Percentiles rank a stretch among this genome's conserved stretches.
These are phyloP conservation scores for Pangasianodon gigas DNA, from an alignment of 2,113 vertebrate species.

Conservation along the genomic window DNA sequence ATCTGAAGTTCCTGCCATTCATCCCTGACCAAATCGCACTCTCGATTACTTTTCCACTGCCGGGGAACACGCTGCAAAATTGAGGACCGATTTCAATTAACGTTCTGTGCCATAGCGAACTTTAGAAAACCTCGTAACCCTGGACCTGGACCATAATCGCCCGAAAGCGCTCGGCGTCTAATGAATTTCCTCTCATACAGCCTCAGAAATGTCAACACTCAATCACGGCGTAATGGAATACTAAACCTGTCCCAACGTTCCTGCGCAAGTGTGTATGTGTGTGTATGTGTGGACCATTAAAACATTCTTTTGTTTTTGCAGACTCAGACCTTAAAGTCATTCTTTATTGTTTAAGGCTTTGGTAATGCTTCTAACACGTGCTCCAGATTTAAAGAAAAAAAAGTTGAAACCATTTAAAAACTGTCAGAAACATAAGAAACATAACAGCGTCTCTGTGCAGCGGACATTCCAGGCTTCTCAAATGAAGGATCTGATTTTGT, in stretches of 20 bases:
- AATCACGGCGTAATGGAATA: slow-evolving; percentile 73
- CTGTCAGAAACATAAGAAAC: slow-evolving; percentile 14
- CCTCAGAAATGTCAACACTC: slow-evolving; percentile 78
- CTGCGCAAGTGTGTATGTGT: not conserved
- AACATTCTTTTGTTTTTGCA: slow-evolving; percentile 69
- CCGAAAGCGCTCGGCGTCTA: slow-evolving; percentile 61
- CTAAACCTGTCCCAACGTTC: slow-evolving; percentile 62
- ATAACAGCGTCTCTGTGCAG: slow-evolving; percentile 36
- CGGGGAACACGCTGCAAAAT: slow-evolving; percentile 9
- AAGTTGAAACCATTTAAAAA: not conserved
- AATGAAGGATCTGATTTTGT: not conserved
- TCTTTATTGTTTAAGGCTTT: slow-evolving; percentile 58
- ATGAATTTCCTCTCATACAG: slow-evolving; percentile 73
- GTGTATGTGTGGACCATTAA: slow-evolving; percentile 58
- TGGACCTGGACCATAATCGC: slow-evolving; percentile 66
- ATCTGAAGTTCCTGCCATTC: slow-evolving; percentile 15
- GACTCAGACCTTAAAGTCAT: slow-evolving; percentile 56
- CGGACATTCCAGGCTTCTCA: slow-evolving; percentile 20
- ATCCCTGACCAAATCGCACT: slow-evolving; percentile 24
- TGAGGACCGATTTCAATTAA: slow-evolving; percentile 55
- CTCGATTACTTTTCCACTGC: slow-evolving; percentile 24
- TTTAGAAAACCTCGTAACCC: slow-evolving; percentile 55
- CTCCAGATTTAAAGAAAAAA: not conserved
- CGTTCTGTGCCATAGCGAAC: slow-evolving; percentile 31
- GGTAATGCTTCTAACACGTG: slow-evolving; percentile 66